Evolutionary conservation across 2,797 vertebrate genomes (phyloP).

Genomic region (Notolabrus celidotus): DNA sequence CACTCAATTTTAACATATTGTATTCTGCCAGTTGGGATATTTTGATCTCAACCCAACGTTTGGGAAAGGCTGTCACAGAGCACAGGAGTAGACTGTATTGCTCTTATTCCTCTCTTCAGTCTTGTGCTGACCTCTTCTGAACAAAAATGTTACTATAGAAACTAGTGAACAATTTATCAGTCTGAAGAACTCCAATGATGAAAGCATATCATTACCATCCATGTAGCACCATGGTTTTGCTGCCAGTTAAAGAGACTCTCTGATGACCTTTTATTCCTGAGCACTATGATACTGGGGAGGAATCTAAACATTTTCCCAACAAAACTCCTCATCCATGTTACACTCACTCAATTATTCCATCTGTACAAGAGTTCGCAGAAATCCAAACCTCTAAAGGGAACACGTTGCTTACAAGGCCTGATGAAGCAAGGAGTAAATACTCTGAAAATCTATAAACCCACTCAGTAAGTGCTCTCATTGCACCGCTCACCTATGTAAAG

Average conservation of each 20-base stretch:
- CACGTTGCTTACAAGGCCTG: background rate
- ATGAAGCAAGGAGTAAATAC: background rate
- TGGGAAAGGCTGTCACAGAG: too few species aligned
- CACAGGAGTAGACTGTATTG: too few species aligned
- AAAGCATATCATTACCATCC: conserved; percentile 7
- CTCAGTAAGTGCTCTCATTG: conserved; percentile 17
- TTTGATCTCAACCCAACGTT: too few species aligned
- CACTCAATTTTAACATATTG: too few species aligned
- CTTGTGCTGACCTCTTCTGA: background rate
- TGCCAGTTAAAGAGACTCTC: background rate
- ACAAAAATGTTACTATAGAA: background rate
- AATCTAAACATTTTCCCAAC: background rate
- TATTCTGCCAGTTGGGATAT: too few species aligned
- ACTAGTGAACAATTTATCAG: background rate
- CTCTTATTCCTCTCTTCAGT: too few species aligned
- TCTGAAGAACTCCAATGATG: background rate
- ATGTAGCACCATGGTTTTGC: conserved; percentile 10
- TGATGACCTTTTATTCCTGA: conserved; percentile 22
- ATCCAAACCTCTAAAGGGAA: background rate
- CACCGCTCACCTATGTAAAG: conserved; percentile 42
- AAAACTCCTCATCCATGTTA: background rate
- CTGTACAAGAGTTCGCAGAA: background rate
- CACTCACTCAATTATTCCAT: background rate
- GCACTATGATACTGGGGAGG: conserved; percentile 1
- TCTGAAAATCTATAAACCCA: background rate